Conservation (phyloP, 1,140 invertebrate genomes). For the Apolygus lucorum region DNA sequence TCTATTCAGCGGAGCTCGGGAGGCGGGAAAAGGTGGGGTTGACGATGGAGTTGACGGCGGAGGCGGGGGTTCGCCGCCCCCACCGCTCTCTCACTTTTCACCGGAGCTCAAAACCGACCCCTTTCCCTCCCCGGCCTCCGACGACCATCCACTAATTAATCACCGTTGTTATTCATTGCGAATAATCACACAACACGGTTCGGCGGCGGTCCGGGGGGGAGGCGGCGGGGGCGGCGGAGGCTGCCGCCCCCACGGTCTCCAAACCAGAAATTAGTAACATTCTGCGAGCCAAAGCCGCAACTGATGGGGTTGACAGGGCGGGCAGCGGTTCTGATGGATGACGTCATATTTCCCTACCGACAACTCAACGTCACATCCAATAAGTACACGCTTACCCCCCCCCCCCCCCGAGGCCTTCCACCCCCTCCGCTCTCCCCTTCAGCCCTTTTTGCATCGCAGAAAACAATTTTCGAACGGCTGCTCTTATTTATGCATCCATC, state of each 20-base stretch:
- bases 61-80: background rate
- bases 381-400: slow-evolving; percentile 12
- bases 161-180: slow-evolving; percentile 25
- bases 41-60: no score
- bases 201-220: background rate
- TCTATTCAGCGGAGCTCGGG: slow-evolving; percentile 20
- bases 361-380: slow-evolving; percentile 19
- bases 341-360: slow-evolving; percentile 20
- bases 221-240: background rate
- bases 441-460: no score
- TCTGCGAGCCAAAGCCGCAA: slow-evolving; percentile 19
- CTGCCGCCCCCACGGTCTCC: background rate
- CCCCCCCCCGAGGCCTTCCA: background rate
- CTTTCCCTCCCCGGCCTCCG: background rate
- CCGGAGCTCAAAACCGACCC: slow-evolving; percentile 2
- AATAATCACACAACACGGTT: slow-evolving; percentile 26
- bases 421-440: background rate
- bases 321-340: slow-evolving; percentile 19
- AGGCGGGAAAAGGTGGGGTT: no score
- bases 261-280: slow-evolving; percentile 26
- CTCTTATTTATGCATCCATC: no score
- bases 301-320: slow-evolving; percentile 20
- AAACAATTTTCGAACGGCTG: background rate
- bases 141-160: slow-evolving; percentile 19
- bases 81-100: slow-evolving; percentile 21